Evolutionary conservation across 1,140 invertebrate species (phyloP).

Genomic region (Lordiphosa stackelbergi): DNA sequence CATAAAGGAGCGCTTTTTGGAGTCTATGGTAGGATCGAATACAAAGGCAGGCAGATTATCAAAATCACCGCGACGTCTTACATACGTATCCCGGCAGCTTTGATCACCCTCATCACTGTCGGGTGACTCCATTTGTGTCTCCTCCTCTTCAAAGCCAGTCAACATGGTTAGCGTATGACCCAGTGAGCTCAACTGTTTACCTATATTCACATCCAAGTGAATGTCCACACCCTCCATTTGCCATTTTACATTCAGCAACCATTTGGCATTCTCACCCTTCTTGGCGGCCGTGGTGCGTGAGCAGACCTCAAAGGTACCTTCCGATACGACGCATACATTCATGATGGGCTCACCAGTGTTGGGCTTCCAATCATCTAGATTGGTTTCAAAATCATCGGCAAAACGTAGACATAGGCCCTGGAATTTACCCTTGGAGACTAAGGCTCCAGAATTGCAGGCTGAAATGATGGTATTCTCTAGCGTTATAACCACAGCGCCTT

Average conservation of each 20-base stretch:
- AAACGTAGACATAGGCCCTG: slow-evolving; percentile 94
- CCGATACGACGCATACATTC: slow-evolving; percentile 98
- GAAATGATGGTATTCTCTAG: slow-evolving; percentile 96
- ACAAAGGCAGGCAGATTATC: slow-evolving; percentile 90
- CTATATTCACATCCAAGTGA: slow-evolving; percentile 96
- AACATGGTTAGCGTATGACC: slow-evolving; percentile 97
- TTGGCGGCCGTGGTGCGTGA: slow-evolving; percentile 91
- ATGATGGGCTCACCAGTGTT: slow-evolving; percentile 90
- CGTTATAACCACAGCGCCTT: slow-evolving; percentile 95
- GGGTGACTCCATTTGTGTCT: slow-evolving; percentile 83
- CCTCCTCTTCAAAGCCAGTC: slow-evolving; percentile 91
- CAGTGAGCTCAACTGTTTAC: slow-evolving; percentile 94
- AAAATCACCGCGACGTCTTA: slow-evolving; percentile 77
- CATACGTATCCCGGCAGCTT: slow-evolving; percentile 78
- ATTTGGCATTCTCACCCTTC: slow-evolving; percentile 95
- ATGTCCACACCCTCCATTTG: slow-evolving; percentile 99
- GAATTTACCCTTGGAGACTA: slow-evolving; percentile 88
- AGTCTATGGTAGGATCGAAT: slow-evolving; percentile 90
- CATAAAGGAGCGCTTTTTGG: slow-evolving; percentile 92
- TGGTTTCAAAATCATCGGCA: slow-evolving; percentile 97
- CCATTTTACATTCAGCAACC: slow-evolving; percentile 98
- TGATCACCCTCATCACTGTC: slow-evolving; percentile 87
- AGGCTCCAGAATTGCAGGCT: slow-evolving; percentile 89
- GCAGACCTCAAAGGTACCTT: slow-evolving; percentile 98
- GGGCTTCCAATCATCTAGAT: slow-evolving; percentile 98